These are phyloP conservation scores for Standfussiana lucernea DNA, from an alignment of 2,888 invertebrate genomes.

Conservation along the genomic window DNA sequence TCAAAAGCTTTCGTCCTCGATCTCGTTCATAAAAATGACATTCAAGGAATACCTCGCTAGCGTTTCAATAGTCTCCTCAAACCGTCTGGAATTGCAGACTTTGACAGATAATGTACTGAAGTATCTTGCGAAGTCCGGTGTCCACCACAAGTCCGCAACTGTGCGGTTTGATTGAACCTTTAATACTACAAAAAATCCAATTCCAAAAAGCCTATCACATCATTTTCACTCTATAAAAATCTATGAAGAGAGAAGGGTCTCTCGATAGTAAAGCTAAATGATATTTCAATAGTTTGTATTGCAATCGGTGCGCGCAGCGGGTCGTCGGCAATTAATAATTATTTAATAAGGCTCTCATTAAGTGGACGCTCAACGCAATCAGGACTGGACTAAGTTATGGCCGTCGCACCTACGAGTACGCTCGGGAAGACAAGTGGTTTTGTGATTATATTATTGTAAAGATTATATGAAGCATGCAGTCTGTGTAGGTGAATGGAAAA, in stretches of 20 bases:
- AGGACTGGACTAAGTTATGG: slow-evolving; percentile 69
- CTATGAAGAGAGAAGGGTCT: slow-evolving; percentile 22
- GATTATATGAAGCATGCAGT: not conserved
- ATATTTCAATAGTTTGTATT: slow-evolving; percentile 75
- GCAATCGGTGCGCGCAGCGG: slow-evolving; percentile 79
- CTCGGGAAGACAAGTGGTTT: slow-evolving; percentile 46
- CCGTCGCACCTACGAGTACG: slow-evolving; percentile 63
- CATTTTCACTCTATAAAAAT: slow-evolving; percentile 17
- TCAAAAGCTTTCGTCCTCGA: too few species aligned
- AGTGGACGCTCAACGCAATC: slow-evolving; percentile 73
- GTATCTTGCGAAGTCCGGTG: not conserved
- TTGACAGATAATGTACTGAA: not conserved
- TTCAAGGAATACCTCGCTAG: not conserved
- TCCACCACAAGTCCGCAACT: not conserved
- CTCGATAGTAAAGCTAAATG: slow-evolving; percentile 64
- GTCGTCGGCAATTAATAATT: slow-evolving; percentile 82
- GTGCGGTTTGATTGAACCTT: not conserved
- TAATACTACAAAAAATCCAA: not conserved
- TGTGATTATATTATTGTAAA: not conserved
- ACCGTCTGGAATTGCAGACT: not conserved
- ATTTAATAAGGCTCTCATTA: slow-evolving; percentile 84
- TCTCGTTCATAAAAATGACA: too few species aligned
- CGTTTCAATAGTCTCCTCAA: not conserved
- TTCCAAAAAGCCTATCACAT: not conserved
- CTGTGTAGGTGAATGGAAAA: not conserved